Evolutionary conservation across 1,140 invertebrate genomes (phyloP).

Genomic region (Metaphire vulgaris): DNA sequence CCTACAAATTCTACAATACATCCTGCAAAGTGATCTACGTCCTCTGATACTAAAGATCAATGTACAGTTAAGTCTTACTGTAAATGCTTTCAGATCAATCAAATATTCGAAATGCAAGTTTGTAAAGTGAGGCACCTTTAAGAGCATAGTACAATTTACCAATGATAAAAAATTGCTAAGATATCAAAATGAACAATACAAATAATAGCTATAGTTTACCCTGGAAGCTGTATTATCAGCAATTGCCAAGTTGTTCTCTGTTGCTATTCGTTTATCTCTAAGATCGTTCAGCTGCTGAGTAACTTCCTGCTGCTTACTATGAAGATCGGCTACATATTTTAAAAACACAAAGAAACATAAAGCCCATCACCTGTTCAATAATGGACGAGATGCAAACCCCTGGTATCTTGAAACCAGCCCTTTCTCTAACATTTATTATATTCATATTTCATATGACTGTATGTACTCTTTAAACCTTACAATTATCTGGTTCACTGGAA

Average conservation of each 20-base stretch:
- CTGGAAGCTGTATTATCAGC: neutral
- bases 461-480: no score
- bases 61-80: no score
- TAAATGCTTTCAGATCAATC: neutral
- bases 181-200: no score
- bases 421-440: neutral
- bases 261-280: neutral
- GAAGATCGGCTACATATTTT: neutral
- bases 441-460: neutral
- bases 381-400: neutral
- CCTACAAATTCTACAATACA: no score
- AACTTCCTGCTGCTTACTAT: neutral
- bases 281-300: neutral
- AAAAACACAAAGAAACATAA: neutral
- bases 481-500: neutral
- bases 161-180: neutral
- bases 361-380: neutral
- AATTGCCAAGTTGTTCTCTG: neutral
- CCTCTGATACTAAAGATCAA: neutral
- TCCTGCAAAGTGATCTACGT: no score
- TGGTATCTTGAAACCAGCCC: neutral
- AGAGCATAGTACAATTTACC: neutral
- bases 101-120: neutral
- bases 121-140: neutral
- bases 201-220: neutral